phyloP scores from a whole-genome alignment of 2,113 vertebrate genomes.

The Eleginops maclovinus region DNA sequence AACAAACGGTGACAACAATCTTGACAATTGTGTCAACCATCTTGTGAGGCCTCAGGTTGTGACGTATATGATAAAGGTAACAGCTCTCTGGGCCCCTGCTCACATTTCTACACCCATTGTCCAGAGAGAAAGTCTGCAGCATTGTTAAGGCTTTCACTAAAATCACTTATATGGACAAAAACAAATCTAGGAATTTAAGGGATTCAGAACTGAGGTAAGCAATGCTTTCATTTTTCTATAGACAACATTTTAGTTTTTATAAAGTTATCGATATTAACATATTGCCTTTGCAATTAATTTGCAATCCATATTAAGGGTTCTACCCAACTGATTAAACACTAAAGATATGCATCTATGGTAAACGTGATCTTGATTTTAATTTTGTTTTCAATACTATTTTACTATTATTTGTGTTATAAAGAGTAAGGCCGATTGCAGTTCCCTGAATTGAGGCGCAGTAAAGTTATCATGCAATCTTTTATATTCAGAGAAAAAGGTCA shows the following conservation, averaged over 20 bases:
- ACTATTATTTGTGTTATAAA: background rate
- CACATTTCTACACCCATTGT: constrained; percentile 53
- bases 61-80: constrained; percentile 60
- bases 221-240: background rate
- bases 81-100: background rate
- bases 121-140: constrained; percentile 29
- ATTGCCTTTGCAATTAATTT: background rate
- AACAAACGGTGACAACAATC: constrained; percentile 80
- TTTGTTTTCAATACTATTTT: background rate
- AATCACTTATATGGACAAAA: background rate
- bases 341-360: constrained; percentile 3
- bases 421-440: background rate
- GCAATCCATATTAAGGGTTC: background rate
- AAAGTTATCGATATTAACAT: background rate
- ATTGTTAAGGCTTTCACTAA: constrained; percentile 16
- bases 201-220: constrained; percentile 58
- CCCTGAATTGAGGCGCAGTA: background rate
- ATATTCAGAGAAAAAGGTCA: background rate
- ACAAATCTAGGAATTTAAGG: constrained; percentile 6
- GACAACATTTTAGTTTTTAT: background rate
- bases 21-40: constrained; percentile 66
- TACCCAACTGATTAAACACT: background rate
- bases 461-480: too few relatives aligned
- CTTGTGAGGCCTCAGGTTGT: constrained; percentile 62
- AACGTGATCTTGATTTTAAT: background rate